Evolutionary conservation across 30 jellyfish, hydroid and myxozoan genomes (phyloP).

Genomic region (Mastigias papua): DNA sequence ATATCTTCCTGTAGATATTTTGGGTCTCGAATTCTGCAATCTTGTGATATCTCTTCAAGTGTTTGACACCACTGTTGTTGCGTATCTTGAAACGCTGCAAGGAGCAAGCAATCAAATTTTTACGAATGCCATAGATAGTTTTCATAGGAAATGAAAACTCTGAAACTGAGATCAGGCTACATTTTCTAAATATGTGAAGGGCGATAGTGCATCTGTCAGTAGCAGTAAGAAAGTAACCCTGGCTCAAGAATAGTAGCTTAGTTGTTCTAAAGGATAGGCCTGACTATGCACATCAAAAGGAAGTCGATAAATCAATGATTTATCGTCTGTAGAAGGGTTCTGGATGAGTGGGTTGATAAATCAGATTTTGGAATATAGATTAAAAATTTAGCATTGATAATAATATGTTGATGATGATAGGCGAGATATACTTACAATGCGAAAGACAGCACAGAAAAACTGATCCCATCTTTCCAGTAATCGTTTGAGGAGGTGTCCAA

Average conservation of each 20-base stretch:
- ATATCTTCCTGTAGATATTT: neutral
- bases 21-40: neutral
- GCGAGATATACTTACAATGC: neutral
- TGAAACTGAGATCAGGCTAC: no score
- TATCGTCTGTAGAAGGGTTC: neutral
- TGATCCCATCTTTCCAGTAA: neutral
- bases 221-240: no score
- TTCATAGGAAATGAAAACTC: no score
- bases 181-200: no score
- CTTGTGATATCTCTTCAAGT: conserved; percentile 4
- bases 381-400: neutral
- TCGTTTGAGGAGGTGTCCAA: neutral
- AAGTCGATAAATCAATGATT: no score
- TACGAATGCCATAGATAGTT: no score
- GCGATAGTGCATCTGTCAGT: no score
- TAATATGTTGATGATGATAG: no score
- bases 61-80: neutral
- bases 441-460: neutral
- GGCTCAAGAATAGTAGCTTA: no score
- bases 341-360: neutral
- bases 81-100: neutral
- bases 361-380: no score
- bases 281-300: no score
- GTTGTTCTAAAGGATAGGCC: no score
- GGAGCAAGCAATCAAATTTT: neutral